Evolutionary conservation across 2,888 invertebrate genomes (phyloP), one percentile per base, ranked within the genome.

Genomic region (Amblyteles armatorius): DNA sequence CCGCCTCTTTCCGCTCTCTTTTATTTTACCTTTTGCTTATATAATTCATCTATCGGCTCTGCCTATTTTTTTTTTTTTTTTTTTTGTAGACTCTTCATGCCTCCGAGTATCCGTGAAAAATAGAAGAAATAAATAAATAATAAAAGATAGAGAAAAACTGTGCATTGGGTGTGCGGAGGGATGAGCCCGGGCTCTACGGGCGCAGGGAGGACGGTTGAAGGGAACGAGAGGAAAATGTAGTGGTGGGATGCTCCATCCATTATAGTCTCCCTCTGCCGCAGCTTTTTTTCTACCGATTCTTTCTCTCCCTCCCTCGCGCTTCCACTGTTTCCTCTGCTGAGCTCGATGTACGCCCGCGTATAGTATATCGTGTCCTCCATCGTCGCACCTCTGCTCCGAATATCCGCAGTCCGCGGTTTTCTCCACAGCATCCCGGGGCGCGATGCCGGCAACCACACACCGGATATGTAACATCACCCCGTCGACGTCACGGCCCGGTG

Each of bases 41-140:
- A 81, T 73, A 81, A 81, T 81, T 81, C 74, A 81, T 81, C 74
- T 60, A 81, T 81, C 80, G 74, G 80, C 52, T 50, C 40, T 44
- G 67, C 48, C 67, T 55, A 67, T 80, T 80, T 73, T 26, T 26
- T 26, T 26, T 26, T 26, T 26, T 26, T 26, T 26, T 26, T 26
- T 26, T 26, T 26, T 73, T 67, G 65, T 65, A 52, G 65, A 63
- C 72, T 79, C 52, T 80, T 74, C 67, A 16, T 72, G 73, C 57
- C 36, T 19, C 67, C 73, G 79, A 63, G 71, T 72, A 72, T 80
- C 73, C 55, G 44, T 13, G 48, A 36, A 50, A 65, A 65, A 48
- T 22, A 50, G 33, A 65, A 74, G 19, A 74, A 13, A 63, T 67
- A 33, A 33, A 50, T 36, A 50, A 19, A 65, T 52, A 16, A n/a